Percentiles rank a stretch among this genome's conserved stretches.
Conservation (phyloP, 2,797 vertebrate genomes). For the Leucoraja ocellata region DNA sequence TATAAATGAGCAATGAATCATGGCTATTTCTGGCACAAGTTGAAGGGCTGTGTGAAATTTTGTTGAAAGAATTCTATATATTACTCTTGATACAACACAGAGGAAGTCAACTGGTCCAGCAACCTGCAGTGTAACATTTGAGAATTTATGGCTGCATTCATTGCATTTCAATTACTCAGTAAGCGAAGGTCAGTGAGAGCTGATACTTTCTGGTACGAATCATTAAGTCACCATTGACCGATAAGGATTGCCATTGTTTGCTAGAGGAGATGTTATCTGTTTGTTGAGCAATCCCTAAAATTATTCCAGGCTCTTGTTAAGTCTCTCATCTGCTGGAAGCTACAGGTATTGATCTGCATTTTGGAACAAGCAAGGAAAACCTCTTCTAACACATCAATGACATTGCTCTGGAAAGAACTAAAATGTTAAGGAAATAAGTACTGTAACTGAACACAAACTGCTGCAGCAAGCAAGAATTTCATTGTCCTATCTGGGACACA, state of each 20-base stretch:
- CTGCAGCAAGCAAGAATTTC: too few relatives aligned
- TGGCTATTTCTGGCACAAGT: background rate
- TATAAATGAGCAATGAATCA: slow-evolving; percentile 29
- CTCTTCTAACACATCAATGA: background rate
- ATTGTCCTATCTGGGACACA: too few relatives aligned
- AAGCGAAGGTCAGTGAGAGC: background rate
- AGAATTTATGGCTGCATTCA: background rate
- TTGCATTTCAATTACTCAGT: slow-evolving; percentile 1
- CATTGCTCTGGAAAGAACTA: background rate
- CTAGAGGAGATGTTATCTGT: background rate
- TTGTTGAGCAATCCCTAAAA: background rate
- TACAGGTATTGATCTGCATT: background rate
- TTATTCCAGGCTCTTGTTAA: slow-evolving; percentile 14
- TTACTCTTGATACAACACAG: slow-evolving; percentile 23
- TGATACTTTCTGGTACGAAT: background rate
- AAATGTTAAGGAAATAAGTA: background rate
- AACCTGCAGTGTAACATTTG: background rate
- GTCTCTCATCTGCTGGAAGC: background rate
- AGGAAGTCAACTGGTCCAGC: slow-evolving; percentile 20
- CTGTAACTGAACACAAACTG: too few relatives aligned
- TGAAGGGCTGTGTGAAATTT: background rate
- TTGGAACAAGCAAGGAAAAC: background rate
- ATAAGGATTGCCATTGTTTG: slow-evolving; percentile 7
- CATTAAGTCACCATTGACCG: slow-evolving; percentile 15
- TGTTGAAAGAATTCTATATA: slow-evolving; percentile 35